These are phyloP conservation scores for Hydractinia symbiolongicarpus DNA, from an alignment of 30 jellyfish, hydroid and myxozoan genomes.

Conservation along the genomic window DNA sequence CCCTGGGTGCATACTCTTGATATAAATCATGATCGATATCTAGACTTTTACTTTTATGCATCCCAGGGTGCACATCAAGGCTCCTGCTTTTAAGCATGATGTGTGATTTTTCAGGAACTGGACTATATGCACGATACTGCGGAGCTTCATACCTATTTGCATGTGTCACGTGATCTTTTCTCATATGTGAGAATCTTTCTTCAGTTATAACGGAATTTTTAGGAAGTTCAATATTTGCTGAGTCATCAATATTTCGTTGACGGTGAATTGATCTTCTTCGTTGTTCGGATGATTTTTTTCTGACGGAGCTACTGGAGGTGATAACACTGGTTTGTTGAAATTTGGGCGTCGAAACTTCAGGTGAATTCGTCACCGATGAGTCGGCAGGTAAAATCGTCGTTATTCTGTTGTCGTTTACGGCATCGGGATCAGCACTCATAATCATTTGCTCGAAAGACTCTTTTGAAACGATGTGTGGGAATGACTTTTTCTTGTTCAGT, in stretches of 20 bases:
- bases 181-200: neutral
- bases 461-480: constrained; percentile 12
- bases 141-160: neutral
- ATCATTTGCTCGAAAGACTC: constrained; percentile 1
- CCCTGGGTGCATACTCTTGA: neutral
- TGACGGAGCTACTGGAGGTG: constrained; percentile 1
- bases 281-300: constrained; percentile 4
- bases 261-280: constrained; percentile 10
- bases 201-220: neutral
- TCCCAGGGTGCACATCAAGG: neutral
- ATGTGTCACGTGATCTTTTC: neutral
- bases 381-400: too few relatives aligned
- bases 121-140: neutral
- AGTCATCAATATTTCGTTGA: constrained; percentile 9
- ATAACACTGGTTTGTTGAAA: constrained; percentile 22
- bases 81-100: neutral
- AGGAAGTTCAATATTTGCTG: neutral
- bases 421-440: neutral
- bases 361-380: too few relatives aligned
- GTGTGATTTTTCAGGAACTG: neutral
- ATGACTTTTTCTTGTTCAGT: neutral
- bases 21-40: constrained; percentile 7
- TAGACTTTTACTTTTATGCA: constrained; percentile 10
- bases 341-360: neutral
- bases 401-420: neutral